Conservation (phyloP, 1,140 invertebrate genomes). For the Sinonovacula constricta region DNA sequence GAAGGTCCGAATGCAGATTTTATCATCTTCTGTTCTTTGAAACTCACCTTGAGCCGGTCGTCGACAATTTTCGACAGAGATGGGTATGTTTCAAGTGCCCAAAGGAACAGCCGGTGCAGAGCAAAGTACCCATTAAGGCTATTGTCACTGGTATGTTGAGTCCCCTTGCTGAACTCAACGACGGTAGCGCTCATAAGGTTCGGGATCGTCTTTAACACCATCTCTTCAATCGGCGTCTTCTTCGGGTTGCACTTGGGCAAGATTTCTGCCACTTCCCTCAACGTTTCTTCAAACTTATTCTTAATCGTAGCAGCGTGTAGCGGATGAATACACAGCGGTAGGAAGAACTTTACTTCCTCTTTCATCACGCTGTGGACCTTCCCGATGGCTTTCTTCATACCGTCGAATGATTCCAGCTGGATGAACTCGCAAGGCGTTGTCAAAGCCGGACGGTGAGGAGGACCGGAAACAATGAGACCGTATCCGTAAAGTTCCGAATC, state of each 20-base stretch:
- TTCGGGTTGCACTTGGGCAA: slow-evolving; percentile 64
- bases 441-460: slow-evolving; percentile 60
- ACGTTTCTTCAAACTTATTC: slow-evolving; percentile 59
- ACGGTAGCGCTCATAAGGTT: slow-evolving; percentile 72
- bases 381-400: slow-evolving; percentile 65
- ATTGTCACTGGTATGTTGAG: slow-evolving; percentile 72
- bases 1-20: not conserved
- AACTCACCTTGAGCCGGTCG: slow-evolving; percentile 58
- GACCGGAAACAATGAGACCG: slow-evolving; percentile 68
- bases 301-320: slow-evolving; percentile 63
- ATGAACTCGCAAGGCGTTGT: slow-evolving; percentile 71
- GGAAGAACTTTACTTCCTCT: slow-evolving; percentile 66
- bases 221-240: slow-evolving; percentile 64
- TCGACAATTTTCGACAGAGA: slow-evolving; percentile 60
- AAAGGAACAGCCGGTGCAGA: slow-evolving; percentile 68
- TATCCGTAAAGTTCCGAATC: slow-evolving; percentile 66
- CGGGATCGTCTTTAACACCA: slow-evolving; percentile 67
- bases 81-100: slow-evolving; percentile 70
- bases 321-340: slow-evolving; percentile 69
- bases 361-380: slow-evolving; percentile 69
- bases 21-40: too few species aligned
- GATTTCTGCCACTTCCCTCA: slow-evolving; percentile 58
- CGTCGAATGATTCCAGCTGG: slow-evolving; percentile 58
- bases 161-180: slow-evolving; percentile 71
- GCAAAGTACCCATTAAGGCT: slow-evolving; percentile 69